Percentiles rank a stretch among this genome's conserved stretches.
phyloP scores from a whole-genome alignment of 2,888 invertebrate genomes.

The Rhodophaea formosa region DNA sequence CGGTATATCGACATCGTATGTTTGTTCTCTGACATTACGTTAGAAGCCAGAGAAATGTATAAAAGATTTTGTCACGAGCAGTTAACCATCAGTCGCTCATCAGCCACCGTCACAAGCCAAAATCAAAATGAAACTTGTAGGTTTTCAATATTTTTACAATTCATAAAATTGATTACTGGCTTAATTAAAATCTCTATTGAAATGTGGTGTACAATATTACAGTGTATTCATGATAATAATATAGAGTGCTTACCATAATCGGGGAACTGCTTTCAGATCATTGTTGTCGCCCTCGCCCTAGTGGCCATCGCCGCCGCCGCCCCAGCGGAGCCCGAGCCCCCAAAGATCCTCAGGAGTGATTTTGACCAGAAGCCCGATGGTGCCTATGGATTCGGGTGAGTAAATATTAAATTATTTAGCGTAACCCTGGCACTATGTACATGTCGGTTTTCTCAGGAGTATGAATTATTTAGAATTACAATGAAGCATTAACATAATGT shows the following conservation, averaged over 20 bases:
- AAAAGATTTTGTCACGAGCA: constrained; percentile 61
- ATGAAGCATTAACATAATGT: constrained; percentile 12
- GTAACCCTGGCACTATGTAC: background rate
- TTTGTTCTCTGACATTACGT: constrained; percentile 65
- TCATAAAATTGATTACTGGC: background rate
- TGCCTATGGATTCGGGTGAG: constrained; percentile 48
- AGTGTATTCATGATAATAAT: too few relatives aligned
- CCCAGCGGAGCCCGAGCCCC: constrained; percentile 36
- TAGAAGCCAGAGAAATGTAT: constrained; percentile 69
- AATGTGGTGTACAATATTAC: background rate
- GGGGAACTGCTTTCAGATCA: constrained; percentile 27
- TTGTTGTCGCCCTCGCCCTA: constrained; percentile 53
- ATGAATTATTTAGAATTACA: constrained; percentile 10
- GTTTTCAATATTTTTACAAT: constrained; percentile 30
- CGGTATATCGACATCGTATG: constrained; percentile 62
- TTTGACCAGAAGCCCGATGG: constrained; percentile 54
- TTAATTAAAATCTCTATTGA: background rate
- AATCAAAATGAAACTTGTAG: constrained; percentile 72
- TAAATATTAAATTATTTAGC: constrained; percentile 18
- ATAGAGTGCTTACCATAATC: constrained; percentile 1
- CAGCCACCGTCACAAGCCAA: constrained; percentile 53
- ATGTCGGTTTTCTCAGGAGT: background rate
- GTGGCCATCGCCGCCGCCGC: constrained; percentile 55
- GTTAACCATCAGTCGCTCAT: constrained; percentile 65
- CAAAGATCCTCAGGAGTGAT: constrained; percentile 46